Evolutionary conservation across 2,888 invertebrate species (phyloP), one percentile per base, ranked within the genome.

Genomic region (Drosophila differens): DNA sequence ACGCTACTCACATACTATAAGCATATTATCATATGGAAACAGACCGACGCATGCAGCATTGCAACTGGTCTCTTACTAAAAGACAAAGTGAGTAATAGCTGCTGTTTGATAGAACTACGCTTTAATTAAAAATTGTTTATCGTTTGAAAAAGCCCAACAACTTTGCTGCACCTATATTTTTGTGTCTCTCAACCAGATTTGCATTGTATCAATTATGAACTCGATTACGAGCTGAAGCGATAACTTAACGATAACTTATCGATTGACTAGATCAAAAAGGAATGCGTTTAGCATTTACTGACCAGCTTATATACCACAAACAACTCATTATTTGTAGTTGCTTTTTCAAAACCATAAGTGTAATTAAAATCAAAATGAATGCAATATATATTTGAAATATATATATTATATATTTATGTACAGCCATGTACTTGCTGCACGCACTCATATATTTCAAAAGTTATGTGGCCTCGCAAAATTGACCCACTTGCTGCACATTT

Each of bases 401-500:
- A n/a, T n/a, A n/a, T n/a, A n/a, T n/a, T n/a, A n/a, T n/a, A 12
- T 12, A 30, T 32, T n/a, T 39, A 49, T 28, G 7, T n/a, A n/a
- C 25, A 49, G n/a, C 16, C 25, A 12, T 16, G 22, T 25, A 37
- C 22, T 32, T 44, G n/a, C 16, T 33, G 6, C 10, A 30, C 12
- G 2, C n/a, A 14, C 28, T 16, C 30, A 57, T 33, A 44, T 70
- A 70, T 59, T 14, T 47, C 52, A 53, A 32, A 54, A 32, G 39
- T 28, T 37, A n/a, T 39, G 47, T 68, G 54, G 7, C 37, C 49
- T 65, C 16, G 22, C 4, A 25, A 69, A 79, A 79, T 66, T 76
- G 77, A 79, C 71, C 87, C 67, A 82, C 78, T 87, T 78, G 82
- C 82, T 35, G 57, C 72, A 76, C 90, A 87, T 87, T 90, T 85